Conservation (phyloP, 1,140 invertebrate genomes). For the Caenorhabditis brenneri region DNA sequence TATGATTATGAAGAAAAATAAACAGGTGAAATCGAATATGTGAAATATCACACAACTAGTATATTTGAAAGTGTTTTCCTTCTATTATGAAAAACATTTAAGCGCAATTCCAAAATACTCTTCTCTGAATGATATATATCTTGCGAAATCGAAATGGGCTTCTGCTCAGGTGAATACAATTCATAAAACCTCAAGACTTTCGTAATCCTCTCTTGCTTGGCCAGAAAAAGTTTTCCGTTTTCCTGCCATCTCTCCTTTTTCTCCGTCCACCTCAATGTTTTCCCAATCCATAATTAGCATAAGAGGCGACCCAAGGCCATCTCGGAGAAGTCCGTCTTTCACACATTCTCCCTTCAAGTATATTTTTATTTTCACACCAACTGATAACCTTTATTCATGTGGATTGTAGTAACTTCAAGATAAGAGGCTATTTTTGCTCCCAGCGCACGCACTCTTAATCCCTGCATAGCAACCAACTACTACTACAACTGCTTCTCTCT, state of each 20-base stretch:
- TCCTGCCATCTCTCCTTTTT: not conserved
- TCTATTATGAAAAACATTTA: too few relatives aligned
- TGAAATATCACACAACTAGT: too few relatives aligned
- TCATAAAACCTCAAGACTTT: not conserved
- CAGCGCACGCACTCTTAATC: slow-evolving; percentile 5
- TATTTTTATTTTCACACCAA: not conserved
- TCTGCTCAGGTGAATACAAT: too few relatives aligned
- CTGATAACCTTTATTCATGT: not conserved
- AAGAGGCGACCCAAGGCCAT: slow-evolving; percentile 13
- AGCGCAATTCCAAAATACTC: too few relatives aligned
- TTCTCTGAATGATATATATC: too few relatives aligned
- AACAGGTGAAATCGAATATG: not conserved
- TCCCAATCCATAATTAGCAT: slow-evolving; percentile 34
- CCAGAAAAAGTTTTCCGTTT: not conserved
- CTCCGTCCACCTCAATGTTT: not conserved
- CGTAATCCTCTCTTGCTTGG: not conserved
- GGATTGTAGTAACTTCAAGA: not conserved
- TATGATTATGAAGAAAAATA: not conserved
- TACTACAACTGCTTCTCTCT: not conserved
- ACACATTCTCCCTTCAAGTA: not conserved
- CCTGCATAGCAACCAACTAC: slow-evolving; percentile 12
- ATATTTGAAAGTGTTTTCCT: too few relatives aligned
- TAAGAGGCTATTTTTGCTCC: not conserved
- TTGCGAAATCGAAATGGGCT: too few relatives aligned
- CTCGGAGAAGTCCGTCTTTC: not conserved